Percentiles rank a stretch among this genome's conserved stretches.
Conservation (phyloP, 2,888 invertebrate genomes). For the Nesidiocoris tenuis region DNA sequence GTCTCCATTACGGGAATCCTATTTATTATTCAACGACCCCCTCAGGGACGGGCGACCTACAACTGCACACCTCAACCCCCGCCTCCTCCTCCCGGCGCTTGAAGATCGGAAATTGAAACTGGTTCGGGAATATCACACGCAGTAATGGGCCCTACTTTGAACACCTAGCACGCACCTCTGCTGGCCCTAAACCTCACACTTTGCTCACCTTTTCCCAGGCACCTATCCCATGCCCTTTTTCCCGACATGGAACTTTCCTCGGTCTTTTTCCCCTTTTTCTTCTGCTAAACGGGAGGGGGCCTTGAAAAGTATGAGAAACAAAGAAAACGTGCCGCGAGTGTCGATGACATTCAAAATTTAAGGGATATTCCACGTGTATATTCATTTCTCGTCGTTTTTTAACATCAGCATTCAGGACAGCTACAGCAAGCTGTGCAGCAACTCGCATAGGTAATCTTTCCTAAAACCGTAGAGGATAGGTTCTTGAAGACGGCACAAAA, state of each 20-base stretch:
- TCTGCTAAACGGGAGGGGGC: not conserved
- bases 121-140: slow-evolving; percentile 29
- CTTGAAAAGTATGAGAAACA: not conserved
- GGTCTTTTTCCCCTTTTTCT: not conserved
- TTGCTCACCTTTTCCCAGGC: not conserved
- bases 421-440: not conserved
- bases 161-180: slow-evolving; percentile 26
- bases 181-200: not conserved
- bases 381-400: not conserved
- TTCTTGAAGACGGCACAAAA: too few relatives aligned
- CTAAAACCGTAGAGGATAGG: too few relatives aligned
- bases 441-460: too few relatives aligned
- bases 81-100: not conserved
- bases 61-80: not conserved
- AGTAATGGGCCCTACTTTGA: slow-evolving; percentile 25
- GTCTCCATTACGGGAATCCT: slow-evolving; percentile 32
- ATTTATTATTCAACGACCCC: slow-evolving; percentile 30
- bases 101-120: slow-evolving; percentile 35
- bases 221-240: not conserved
- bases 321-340: not conserved
- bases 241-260: not conserved
- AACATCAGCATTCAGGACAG: not conserved
- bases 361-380: not conserved
- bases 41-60: slow-evolving; percentile 25
- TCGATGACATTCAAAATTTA: not conserved